phyloP scores from a whole-genome alignment of 2,113 vertebrate genomes.

The Brachypteracias leptosomus region DNA sequence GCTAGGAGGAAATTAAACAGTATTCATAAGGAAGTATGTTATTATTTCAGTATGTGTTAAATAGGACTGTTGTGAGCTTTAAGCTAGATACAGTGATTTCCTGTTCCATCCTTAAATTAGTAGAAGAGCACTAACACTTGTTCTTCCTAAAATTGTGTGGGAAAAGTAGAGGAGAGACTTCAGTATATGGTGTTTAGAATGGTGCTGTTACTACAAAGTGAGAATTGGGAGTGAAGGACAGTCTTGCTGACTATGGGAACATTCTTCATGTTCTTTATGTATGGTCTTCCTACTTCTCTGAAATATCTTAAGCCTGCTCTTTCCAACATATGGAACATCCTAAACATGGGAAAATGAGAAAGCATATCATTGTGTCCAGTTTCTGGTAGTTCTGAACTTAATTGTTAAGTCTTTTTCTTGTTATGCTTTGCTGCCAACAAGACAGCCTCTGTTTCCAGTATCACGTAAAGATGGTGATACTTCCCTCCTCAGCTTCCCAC shows the following conservation, averaged over 20 bases:
- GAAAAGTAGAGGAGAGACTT: not conserved
- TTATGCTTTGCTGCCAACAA: not conserved
- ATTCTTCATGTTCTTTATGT: not conserved
- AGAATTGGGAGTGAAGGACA: not conserved
- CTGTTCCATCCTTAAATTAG: not conserved
- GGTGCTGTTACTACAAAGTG: not conserved
- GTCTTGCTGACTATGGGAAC: not conserved
- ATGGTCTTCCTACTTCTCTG: not conserved
- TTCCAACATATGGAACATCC: not conserved
- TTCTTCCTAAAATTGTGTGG: not conserved
- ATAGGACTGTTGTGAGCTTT: not conserved
- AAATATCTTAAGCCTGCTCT: not conserved
- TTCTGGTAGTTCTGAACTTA: not conserved
- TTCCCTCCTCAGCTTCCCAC: not conserved
- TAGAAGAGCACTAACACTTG: fast-evolving
- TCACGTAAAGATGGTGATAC: not conserved
- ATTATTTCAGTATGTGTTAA: not conserved
- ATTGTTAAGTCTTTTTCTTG: not conserved
- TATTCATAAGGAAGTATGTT: not conserved
- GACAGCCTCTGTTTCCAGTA: not conserved
- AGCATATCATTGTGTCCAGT: fast-evolving
- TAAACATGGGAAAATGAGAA: not conserved
- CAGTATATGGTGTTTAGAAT: not conserved
- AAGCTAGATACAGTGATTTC: not conserved
- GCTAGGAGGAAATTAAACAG: not conserved